Conservation (phyloP, 2,797 vertebrate genomes). For the Melanotaenia boesemani region DNA sequence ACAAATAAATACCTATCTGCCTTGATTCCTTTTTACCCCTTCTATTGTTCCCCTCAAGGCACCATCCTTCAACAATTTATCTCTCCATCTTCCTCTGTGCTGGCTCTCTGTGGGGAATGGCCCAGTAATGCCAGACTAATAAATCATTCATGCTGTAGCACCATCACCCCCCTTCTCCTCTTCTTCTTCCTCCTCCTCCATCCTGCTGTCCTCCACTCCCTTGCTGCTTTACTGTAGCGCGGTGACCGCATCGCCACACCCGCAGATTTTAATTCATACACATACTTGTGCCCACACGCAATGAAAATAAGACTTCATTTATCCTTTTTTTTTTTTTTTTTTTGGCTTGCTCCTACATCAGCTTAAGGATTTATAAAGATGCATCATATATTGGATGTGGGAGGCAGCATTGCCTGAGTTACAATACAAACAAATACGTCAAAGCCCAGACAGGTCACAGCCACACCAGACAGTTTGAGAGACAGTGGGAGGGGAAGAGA, state of each 20-base stretch:
- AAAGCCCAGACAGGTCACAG: slow-evolving; percentile 77
- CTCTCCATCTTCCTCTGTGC: slow-evolving; percentile 68
- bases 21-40: slow-evolving; percentile 28
- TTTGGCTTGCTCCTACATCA: slow-evolving; percentile 33
- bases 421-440: slow-evolving; percentile 66
- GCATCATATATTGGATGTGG: slow-evolving; percentile 60
- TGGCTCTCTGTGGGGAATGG: slow-evolving; percentile 72
- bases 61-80: slow-evolving; percentile 66
- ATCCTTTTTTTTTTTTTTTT: slow-evolving; percentile 14
- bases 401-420: slow-evolving; percentile 51
- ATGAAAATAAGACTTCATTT: slow-evolving; percentile 41
- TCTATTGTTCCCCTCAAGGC: slow-evolving; percentile 51
- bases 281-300: slow-evolving; percentile 6
- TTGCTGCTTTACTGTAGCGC: slow-evolving; percentile 64
- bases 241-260: slow-evolving; percentile 61
- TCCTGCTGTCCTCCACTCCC: slow-evolving; percentile 64
- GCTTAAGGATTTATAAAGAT: slow-evolving; percentile 47
- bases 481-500: slow-evolving; percentile 14
- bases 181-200: slow-evolving; percentile 37
- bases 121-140: slow-evolving; percentile 84
- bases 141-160: slow-evolving; percentile 83
- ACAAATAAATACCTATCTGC: slow-evolving; percentile 35
- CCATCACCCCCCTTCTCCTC: slow-evolving; percentile 20
- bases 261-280: slow-evolving; percentile 42
- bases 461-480: slow-evolving; percentile 60